A percentile compares a stretch with the other conserved stretches of the same genome.
These are phyloP conservation scores for Sebastes dallii DNA, from an alignment of 2,797 vertebrate genomes.

Conservation along the genomic window DNA sequence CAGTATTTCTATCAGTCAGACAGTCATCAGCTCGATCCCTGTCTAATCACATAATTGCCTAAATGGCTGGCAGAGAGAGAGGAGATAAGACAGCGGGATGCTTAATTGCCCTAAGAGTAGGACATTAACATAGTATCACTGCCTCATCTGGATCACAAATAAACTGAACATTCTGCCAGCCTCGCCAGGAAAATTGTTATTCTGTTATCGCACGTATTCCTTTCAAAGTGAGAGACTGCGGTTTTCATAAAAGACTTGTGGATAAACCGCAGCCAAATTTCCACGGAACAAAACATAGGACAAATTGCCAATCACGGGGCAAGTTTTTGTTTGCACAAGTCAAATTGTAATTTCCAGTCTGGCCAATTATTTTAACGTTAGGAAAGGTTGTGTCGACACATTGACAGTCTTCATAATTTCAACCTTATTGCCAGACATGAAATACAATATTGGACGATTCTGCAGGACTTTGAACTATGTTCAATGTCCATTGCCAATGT, in stretches of 20 bases:
- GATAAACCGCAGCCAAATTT: background rate
- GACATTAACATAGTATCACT: slow-evolving; percentile 36
- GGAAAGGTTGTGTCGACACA: background rate
- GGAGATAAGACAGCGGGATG: slow-evolving; percentile 4
- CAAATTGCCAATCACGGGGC: background rate
- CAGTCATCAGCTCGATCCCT: slow-evolving; percentile 50
- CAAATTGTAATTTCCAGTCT: background rate
- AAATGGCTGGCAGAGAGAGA: slow-evolving; percentile 34
- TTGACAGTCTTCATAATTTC: background rate
- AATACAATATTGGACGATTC: background rate
- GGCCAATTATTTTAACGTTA: background rate
- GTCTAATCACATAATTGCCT: slow-evolving; percentile 62
- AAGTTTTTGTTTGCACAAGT: background rate
- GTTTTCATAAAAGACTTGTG: background rate
- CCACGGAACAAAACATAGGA: background rate
- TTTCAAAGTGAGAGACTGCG: background rate
- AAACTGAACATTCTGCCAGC: background rate
- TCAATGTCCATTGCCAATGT: background rate
- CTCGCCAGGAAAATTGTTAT: background rate
- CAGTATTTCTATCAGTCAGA: slow-evolving; percentile 51
- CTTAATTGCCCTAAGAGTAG: slow-evolving; percentile 39
- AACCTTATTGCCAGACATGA: background rate
- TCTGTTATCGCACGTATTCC: background rate
- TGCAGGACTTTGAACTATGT: background rate
- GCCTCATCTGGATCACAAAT: slow-evolving; percentile 17